Conservation (phyloP, 2,113 vertebrate species). For the Sylvicapra grimmia region DNA sequence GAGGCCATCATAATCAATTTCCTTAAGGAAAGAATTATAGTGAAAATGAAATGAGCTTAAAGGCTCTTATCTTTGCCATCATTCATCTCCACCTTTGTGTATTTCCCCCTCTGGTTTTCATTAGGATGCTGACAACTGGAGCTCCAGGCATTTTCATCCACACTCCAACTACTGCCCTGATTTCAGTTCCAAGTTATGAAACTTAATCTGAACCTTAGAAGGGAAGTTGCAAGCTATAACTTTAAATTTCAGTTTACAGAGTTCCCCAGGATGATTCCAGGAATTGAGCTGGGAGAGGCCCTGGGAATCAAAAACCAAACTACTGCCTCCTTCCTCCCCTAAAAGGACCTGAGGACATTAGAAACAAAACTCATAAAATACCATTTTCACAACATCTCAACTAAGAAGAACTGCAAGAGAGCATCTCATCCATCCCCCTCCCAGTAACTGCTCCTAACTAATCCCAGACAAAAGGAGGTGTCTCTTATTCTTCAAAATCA, state of each 20-base stretch:
- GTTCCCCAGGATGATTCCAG: constrained; percentile 55
- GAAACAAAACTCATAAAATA: constrained; percentile 46
- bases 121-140: constrained; percentile 71
- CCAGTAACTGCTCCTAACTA: constrained; percentile 24
- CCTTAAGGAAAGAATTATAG: constrained; percentile 34
- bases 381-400: constrained; percentile 26
- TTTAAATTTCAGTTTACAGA: constrained; percentile 69
- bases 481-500: constrained; percentile 45
- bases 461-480: constrained; percentile 30
- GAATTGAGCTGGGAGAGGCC: constrained; percentile 45
- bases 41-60: constrained; percentile 56
- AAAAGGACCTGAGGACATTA: constrained; percentile 38
- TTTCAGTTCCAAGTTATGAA: constrained; percentile 70
- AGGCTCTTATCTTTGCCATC: constrained; percentile 42
- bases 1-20: constrained; percentile 36
- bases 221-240: constrained; percentile 62
- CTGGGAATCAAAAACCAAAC: constrained; percentile 63
- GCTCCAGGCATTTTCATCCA: constrained; percentile 67
- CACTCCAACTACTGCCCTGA: constrained; percentile 55
- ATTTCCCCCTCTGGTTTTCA: constrained; percentile 71
- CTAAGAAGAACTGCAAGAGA: constrained; percentile 14
- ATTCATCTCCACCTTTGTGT: constrained; percentile 43
- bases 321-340: constrained; percentile 48
- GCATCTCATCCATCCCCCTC: not conserved
- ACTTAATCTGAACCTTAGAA: constrained; percentile 69